phyloP scores from a whole-genome alignment of 2,797 vertebrate species.

The Arctocebus calabarensis region DNA sequence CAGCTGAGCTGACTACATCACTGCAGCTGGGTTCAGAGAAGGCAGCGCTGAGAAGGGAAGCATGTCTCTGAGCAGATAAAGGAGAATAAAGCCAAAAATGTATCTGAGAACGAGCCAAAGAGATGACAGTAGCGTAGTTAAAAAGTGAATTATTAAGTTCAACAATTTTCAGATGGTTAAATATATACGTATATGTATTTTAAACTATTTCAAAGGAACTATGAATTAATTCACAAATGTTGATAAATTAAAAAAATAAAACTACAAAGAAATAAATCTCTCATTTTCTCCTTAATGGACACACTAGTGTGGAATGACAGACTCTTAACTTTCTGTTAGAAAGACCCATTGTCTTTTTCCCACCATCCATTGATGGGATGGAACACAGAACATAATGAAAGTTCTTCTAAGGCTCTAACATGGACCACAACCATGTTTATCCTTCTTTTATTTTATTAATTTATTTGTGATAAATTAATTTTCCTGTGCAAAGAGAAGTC shows the following conservation, averaged over 20 bases:
- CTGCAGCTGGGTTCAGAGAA: neutral
- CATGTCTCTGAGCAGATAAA: neutral
- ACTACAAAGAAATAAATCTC: neutral
- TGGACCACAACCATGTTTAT: rapidly evolving
- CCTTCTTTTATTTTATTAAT: neutral
- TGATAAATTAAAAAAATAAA: neutral
- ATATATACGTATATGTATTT: neutral
- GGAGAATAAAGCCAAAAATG: neutral
- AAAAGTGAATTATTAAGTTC: neutral
- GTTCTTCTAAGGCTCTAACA: rapidly evolving
- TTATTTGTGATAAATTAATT: neutral
- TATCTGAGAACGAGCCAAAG: neutral
- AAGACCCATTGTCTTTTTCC: neutral
- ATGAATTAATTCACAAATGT: neutral
- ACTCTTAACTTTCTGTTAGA: neutral
- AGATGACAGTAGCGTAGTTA: neutral
- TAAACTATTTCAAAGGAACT: slow-evolving; percentile 15
- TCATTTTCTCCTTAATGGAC: neutral
- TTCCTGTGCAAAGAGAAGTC: neutral
- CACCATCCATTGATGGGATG: too few relatives aligned
- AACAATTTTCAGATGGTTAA: neutral
- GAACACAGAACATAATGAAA: neutral
- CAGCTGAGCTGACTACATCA: neutral
- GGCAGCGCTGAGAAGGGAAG: neutral
- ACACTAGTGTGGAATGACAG: neutral